These are phyloP conservation scores for Porphyrio hochstetteri DNA, from an alignment of 2,113 vertebrate genomes.

Conservation along the genomic window DNA sequence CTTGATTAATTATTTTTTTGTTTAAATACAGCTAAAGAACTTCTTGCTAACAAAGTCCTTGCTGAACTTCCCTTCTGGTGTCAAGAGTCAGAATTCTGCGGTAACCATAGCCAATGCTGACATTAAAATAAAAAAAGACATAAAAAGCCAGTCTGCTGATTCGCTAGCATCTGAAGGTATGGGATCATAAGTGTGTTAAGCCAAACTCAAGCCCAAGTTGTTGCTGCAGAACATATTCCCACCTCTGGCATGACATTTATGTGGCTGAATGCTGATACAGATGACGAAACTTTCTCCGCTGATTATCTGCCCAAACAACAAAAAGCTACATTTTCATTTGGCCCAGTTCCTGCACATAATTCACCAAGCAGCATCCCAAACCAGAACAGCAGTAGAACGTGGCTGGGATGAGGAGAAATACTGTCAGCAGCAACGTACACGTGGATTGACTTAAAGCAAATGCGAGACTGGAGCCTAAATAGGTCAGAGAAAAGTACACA, in stretches of 20 bases:
- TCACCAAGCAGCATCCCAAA: not conserved
- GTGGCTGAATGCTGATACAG: not conserved
- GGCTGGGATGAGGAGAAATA: not conserved
- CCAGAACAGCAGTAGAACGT: not conserved
- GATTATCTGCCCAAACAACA: not conserved
- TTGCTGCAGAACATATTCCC: not conserved
- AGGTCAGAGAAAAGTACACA: slow-evolving; percentile 41
- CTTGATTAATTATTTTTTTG: not conserved
- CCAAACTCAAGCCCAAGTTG: not conserved
- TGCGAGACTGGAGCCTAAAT: not conserved
- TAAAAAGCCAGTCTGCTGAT: not conserved
- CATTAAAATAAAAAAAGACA: not conserved
- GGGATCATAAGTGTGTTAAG: not conserved
- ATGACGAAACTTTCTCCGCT: not conserved
- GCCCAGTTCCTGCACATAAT: not conserved
- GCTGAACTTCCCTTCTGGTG: not conserved
- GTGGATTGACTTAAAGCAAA: not conserved
- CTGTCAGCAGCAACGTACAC: slow-evolving; percentile 30
- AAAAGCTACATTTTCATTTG: not conserved
- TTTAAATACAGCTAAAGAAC: not conserved
- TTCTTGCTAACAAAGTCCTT: not conserved
- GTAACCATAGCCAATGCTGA: not conserved
- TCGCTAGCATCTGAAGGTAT: not conserved
- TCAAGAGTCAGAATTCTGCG: not conserved
- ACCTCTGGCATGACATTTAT: not conserved